Conservation (phyloP, 2,888 invertebrate species). For the Girardia tigrina region DNA sequence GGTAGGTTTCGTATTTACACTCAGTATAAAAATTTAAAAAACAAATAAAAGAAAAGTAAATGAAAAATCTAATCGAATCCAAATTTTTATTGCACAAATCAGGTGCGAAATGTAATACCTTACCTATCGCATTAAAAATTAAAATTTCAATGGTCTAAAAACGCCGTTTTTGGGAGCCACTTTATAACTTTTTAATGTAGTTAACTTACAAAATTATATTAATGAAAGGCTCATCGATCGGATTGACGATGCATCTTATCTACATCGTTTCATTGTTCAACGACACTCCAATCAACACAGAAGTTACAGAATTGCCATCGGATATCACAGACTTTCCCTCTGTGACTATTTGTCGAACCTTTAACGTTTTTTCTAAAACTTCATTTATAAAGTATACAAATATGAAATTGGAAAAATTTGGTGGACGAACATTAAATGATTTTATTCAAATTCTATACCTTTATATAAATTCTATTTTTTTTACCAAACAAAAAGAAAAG, state of each 20-base stretch:
- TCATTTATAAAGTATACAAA: not conserved
- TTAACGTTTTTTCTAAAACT: not conserved
- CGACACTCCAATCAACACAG: not conserved
- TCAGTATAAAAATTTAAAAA: no score
- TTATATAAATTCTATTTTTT: not conserved
- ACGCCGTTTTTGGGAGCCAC: no score
- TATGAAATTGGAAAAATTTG: not conserved
- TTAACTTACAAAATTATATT: no score
- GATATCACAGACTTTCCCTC: not conserved
- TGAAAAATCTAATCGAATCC: no score
- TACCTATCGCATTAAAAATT: no score
- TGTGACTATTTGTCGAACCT: not conserved
- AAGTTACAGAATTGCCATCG: not conserved
- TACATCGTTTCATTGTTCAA: conserved; percentile 15
- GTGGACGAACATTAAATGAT: not conserved
- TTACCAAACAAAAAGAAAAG: not conserved
- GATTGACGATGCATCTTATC: not conserved
- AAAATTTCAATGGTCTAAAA: no score
- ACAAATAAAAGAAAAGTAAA: no score
- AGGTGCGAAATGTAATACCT: no score
- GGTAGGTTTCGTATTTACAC: no score
- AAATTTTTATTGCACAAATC: no score
- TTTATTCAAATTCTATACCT: not conserved
- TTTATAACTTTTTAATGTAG: no score
- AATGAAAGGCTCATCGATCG: not conserved